Conservation (phyloP, 2,797 vertebrate species). For the Galago senegalensis region DNA sequence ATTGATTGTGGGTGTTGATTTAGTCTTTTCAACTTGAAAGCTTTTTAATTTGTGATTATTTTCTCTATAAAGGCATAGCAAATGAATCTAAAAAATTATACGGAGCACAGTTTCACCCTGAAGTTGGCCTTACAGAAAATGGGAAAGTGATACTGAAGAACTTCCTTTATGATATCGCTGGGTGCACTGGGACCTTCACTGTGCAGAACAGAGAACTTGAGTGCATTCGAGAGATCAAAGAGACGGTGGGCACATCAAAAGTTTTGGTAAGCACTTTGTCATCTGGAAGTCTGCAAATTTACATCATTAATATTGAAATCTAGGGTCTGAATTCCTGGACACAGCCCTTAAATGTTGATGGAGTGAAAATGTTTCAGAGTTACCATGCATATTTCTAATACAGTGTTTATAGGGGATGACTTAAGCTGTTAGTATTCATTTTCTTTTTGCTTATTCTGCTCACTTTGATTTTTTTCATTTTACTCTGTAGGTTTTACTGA, state of each 20-base stretch:
- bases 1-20: slow-evolving; percentile 26
- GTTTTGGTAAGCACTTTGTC: slow-evolving; percentile 94
- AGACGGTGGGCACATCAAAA: slow-evolving; percentile 96
- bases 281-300: background rate
- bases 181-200: slow-evolving; percentile 96
- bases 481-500: slow-evolving; percentile 94
- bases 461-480: background rate
- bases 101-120: slow-evolving; percentile 98
- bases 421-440: background rate
- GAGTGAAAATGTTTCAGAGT: background rate
- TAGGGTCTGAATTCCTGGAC: background rate
- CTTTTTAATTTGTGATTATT: background rate
- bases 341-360: background rate
- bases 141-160: slow-evolving; percentile 97
- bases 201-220: slow-evolving; percentile 95
- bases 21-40: slow-evolving; percentile 41
- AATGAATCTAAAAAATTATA: slow-evolving; percentile 99
- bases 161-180: slow-evolving; percentile 98
- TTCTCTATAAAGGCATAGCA: slow-evolving; percentile 93
- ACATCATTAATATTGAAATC: background rate
- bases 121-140: slow-evolving; percentile 97
- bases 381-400: background rate
- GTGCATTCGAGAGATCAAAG: slow-evolving; percentile 95
- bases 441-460: slow-evolving; percentile 34
- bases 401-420: background rate